Conservation (phyloP, 2,797 vertebrate genomes). For the Sebastes minor region DNA sequence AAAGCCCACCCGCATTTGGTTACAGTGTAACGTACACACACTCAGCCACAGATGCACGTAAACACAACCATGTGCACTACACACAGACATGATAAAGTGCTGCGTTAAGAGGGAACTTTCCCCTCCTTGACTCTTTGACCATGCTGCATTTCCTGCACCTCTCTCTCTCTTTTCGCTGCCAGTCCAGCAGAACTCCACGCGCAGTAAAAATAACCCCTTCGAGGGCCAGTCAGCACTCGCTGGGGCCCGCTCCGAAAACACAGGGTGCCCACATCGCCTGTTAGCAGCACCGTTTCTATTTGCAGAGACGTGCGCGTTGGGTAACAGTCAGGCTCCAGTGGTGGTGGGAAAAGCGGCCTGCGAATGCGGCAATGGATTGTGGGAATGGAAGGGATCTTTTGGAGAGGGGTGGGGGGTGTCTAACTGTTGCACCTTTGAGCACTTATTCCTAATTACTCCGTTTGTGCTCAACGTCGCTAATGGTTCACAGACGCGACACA, state of each 20-base stretch:
- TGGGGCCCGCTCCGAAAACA: constrained; percentile 73
- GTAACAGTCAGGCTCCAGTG: constrained; percentile 62
- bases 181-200: constrained; percentile 64
- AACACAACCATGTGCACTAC: constrained; percentile 6
- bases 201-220: constrained; percentile 76
- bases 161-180: constrained; percentile 17
- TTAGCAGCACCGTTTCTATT: constrained; percentile 76
- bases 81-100: constrained; percentile 61
- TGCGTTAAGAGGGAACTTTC: constrained; percentile 76
- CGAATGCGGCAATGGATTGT: constrained; percentile 62
- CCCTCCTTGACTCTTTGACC: constrained; percentile 62
- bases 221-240: constrained; percentile 75
- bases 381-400: constrained; percentile 51
- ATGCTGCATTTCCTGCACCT: constrained; percentile 67
- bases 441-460: constrained; percentile 81
- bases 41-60: constrained; percentile 13
- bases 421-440: constrained; percentile 80
- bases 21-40: constrained; percentile 36
- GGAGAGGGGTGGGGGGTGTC: constrained; percentile 13
- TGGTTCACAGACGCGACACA: constrained; percentile 75
- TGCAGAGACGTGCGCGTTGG: constrained; percentile 70
- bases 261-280: constrained; percentile 78
- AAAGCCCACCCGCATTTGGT: constrained; percentile 63
- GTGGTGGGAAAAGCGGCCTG: constrained; percentile 62
- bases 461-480: constrained; percentile 72